A percentile compares a stretch with the other conserved stretches of the same genome.
phyloP scores from a whole-genome alignment of 1,140 invertebrate genomes.

The Trachymyrmex cornetzi region DNA sequence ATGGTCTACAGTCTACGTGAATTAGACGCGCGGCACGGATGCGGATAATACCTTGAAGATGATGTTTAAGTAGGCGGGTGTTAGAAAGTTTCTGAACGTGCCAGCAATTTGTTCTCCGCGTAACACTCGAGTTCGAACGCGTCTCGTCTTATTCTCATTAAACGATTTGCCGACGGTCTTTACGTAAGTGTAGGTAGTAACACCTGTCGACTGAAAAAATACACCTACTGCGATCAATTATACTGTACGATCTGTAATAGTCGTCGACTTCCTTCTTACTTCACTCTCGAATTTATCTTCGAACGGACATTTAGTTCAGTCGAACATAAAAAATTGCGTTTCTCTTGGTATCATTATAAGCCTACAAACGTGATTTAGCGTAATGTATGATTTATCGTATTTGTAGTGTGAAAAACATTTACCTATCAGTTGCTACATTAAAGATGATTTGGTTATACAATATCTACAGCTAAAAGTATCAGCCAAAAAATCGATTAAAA shows the following conservation, averaged over 20 bases:
- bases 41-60: conserved; percentile 55
- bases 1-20: conserved; percentile 2
- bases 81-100: conserved; percentile 74
- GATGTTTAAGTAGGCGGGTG: conserved; percentile 73
- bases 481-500: too few species aligned
- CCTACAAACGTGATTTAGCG: background rate
- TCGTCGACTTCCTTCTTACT: conserved; percentile 15
- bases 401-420: background rate
- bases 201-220: conserved; percentile 31
- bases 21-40: conserved; percentile 5
- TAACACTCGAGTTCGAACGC: conserved; percentile 41
- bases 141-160: conserved; percentile 70
- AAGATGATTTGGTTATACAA: background rate
- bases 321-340: conserved; percentile 18
- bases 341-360: background rate
- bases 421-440: background rate
- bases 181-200: conserved; percentile 63
- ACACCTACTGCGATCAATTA: conserved; percentile 43
- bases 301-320: background rate
- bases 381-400: background rate
- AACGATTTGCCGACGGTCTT: conserved; percentile 70
- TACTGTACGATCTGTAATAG: conserved; percentile 29
- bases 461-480: too few species aligned
- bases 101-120: conserved; percentile 65
- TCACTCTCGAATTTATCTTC: conserved; percentile 2